phyloP scores from a whole-genome alignment of 2,888 invertebrate genomes.

The Dorcus parallelipipedus region DNA sequence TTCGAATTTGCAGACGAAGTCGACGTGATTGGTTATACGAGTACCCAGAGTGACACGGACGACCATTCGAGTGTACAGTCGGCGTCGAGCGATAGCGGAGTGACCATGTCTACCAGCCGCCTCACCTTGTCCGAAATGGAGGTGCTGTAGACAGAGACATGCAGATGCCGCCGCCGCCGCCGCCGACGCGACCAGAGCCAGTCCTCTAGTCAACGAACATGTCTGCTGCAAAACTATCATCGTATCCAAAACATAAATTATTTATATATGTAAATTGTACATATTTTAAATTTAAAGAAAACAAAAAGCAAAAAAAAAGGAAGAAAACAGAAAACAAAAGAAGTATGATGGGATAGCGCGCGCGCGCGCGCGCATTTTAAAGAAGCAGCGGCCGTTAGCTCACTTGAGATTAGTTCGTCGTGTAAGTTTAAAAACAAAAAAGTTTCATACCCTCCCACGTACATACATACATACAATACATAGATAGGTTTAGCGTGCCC shows the following conservation, averaged over 20 bases:
- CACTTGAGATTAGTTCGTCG: too few relatives aligned
- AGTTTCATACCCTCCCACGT: too few relatives aligned
- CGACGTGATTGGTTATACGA: conserved; percentile 82
- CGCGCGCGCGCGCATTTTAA: too few relatives aligned
- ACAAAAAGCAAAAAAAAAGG: conserved; percentile 26
- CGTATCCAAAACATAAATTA: conserved; percentile 38
- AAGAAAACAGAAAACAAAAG: conserved; percentile 32
- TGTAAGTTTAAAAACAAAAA: too few relatives aligned
- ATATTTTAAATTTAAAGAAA: conserved; percentile 43
- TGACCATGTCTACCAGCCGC: conserved; percentile 65
- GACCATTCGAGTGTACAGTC: conserved; percentile 77
- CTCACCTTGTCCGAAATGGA: conserved; percentile 62
- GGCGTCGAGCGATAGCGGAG: conserved; percentile 69
- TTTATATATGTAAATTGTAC: conserved; percentile 38
- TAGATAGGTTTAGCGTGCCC: too few relatives aligned
- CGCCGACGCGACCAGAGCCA: conserved; percentile 31
- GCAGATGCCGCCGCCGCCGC: conserved; percentile 37
- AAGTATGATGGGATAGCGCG: conserved; percentile 35
- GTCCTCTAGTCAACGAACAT: conserved; percentile 36
- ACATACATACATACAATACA: too few relatives aligned
- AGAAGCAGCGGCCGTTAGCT: too few relatives aligned
- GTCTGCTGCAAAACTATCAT: conserved; percentile 30
- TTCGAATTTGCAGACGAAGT: conserved; percentile 69
- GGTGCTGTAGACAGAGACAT: conserved; percentile 45
- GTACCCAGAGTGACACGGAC: conserved; percentile 80